Percentiles rank a stretch among this genome's conserved stretches.
phyloP scores from a whole-genome alignment of 2,888 invertebrate species.

The Rhingia campestris region DNA sequence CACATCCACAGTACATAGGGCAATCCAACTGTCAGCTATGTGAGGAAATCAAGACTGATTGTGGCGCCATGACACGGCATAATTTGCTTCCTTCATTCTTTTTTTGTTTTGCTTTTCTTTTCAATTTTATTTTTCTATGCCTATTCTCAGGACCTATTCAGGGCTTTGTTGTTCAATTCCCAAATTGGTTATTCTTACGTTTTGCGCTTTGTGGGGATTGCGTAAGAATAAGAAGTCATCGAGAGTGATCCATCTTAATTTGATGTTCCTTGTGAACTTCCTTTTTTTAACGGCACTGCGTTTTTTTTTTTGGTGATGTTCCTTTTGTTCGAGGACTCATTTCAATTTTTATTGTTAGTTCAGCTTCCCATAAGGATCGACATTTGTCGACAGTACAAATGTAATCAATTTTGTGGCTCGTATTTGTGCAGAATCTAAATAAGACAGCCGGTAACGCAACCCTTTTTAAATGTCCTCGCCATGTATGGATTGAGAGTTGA shows the following conservation, averaged over 20 bases:
- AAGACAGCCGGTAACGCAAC: slow-evolving; percentile 52
- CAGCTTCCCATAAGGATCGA: slow-evolving; percentile 62
- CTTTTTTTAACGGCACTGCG: slow-evolving; percentile 3
- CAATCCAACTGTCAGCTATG: slow-evolving; percentile 72
- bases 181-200: slow-evolving; percentile 68
- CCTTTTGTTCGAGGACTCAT: slow-evolving; percentile 59
- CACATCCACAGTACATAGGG: slow-evolving; percentile 25
- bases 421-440: slow-evolving; percentile 65
- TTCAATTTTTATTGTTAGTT: slow-evolving; percentile 60
- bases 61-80: slow-evolving; percentile 72
- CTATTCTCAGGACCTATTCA: slow-evolving; percentile 69
- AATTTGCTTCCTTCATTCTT: slow-evolving; percentile 41
- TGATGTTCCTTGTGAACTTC: slow-evolving; percentile 48
- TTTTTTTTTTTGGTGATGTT: slow-evolving; percentile 3
- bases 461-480: slow-evolving; percentile 43
- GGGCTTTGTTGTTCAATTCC: slow-evolving; percentile 64
- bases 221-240: slow-evolving; percentile 78
- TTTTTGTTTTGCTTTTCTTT: slow-evolving; percentile 8
- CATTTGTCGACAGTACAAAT: slow-evolving; percentile 67
- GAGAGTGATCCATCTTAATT: slow-evolving; percentile 81
- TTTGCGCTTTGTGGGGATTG: slow-evolving; percentile 28
- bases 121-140: slow-evolving; percentile 13
- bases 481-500: slow-evolving; percentile 26
- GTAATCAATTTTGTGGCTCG: slow-evolving; percentile 69
- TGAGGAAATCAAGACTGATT: slow-evolving; percentile 74